Evolutionary conservation across 2,888 invertebrate genomes (phyloP), one percentile per base, ranked within the genome.

Genomic region (Papilio elwesi): DNA sequence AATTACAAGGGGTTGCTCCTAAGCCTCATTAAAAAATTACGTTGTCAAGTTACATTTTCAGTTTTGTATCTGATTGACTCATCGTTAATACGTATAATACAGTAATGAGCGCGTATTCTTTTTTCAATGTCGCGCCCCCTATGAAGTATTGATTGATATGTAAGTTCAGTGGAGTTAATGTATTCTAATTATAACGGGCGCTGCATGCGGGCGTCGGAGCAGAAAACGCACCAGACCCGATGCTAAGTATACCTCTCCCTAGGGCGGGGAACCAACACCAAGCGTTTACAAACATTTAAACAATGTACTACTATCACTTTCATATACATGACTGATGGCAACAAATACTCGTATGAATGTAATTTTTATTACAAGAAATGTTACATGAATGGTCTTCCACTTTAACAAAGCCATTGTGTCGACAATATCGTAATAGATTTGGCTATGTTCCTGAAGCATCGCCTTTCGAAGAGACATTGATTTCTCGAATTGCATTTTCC

Each of bases 191-290:
- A 67, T 73, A 70, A 49, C 64, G 51, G 36, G 66, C 68, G 53
- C 53, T 68, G 67, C 70, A 72, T 71, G 74, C 72, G 73, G 65
- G 71, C 70, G 66, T 65, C 51, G 68, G 68, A 65, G 66, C 59
- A 73, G 74, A 74, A 75, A 72, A 74, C 75, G 71, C 73, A 70
- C 71, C 70, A 74, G 75, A 75, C 51, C 52, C 38, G 55, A 51
- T 51, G 66, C 55, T 55, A 77, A 80, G 78, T 77, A n/a, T n/a
- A 77, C 78, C 76, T 75, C 76, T 71, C 76, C 77, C 76, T 75
- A 76, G 76, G 76, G 78, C 76, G 76, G 79, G 81, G 81, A 80
- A 81, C 77, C 75, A 70, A 68, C 57, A 74, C 71, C 71, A 73
- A 76, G 76, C 76, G 79, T 53, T 48, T 26, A 52, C 59, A 47